Conservation (phyloP, 2,888 invertebrate genomes). For the Malthinus seriepunctatus region DNA sequence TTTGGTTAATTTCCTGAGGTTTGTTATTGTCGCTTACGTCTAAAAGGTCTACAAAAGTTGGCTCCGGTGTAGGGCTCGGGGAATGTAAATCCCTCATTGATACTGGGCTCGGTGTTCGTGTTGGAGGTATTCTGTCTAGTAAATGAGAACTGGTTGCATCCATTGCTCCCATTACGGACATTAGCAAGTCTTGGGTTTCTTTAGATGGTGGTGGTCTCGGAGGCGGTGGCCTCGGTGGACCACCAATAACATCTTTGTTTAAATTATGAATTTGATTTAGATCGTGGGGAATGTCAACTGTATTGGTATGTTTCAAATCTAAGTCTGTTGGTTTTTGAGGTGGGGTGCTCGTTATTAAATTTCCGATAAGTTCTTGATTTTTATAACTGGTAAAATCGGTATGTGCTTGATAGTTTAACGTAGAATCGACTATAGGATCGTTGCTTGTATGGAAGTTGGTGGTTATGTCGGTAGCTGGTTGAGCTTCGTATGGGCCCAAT, state of each 20-base stretch:
- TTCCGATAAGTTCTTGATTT: slow-evolving; percentile 50
- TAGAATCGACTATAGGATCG: slow-evolving; percentile 12
- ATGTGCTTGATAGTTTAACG: slow-evolving; percentile 27
- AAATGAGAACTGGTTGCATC: slow-evolving; percentile 85
- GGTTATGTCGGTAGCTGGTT: slow-evolving; percentile 28
- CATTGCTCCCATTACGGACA: slow-evolving; percentile 86
- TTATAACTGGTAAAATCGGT: slow-evolving; percentile 23
- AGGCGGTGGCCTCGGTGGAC: slow-evolving; percentile 57
- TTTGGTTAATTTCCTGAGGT: slow-evolving; percentile 23
- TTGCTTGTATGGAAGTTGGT: slow-evolving; percentile 9
- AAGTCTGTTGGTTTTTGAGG: slow-evolving; percentile 55
- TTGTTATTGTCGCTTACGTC: slow-evolving; percentile 59
- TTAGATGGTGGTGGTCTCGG: slow-evolving; percentile 68
- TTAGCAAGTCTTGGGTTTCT: slow-evolving; percentile 83
- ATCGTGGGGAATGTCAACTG: slow-evolving; percentile 35
- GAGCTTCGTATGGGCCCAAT: slow-evolving; percentile 46
- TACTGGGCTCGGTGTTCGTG: slow-evolving; percentile 85
- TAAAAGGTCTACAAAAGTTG: slow-evolving; percentile 64
- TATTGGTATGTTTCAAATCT: slow-evolving; percentile 50
- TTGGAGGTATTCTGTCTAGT: slow-evolving; percentile 80
- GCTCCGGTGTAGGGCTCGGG: slow-evolving; percentile 80
- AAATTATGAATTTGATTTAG: slow-evolving; percentile 34
- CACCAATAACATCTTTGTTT: slow-evolving; percentile 42
- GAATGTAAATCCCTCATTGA: slow-evolving; percentile 81
- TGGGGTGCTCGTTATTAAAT: slow-evolving; percentile 28